These are phyloP conservation scores for Menidia beryllina DNA, from an alignment of 2,113 vertebrate species.

Conservation along the genomic window DNA sequence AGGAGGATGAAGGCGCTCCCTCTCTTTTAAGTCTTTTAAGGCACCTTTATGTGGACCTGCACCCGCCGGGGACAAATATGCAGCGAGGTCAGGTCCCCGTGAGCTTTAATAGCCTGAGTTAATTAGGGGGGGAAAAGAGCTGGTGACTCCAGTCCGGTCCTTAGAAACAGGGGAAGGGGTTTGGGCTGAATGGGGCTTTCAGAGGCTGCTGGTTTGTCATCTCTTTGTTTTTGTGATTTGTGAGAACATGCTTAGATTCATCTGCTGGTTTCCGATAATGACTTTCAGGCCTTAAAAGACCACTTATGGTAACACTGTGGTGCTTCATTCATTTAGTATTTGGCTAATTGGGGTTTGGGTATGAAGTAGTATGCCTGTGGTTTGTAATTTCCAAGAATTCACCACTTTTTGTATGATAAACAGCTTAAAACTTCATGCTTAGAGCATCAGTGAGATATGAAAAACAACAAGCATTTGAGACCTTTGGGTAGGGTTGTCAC, in stretches of 20 bases:
- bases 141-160: neutral
- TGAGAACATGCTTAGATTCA: neutral
- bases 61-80: constrained; percentile 37
- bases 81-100: constrained; percentile 50
- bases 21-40: constrained; percentile 44
- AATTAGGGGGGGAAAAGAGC: constrained; percentile 19
- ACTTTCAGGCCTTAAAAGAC: constrained; percentile 10
- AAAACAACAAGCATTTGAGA: too few relatives aligned
- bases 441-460: too few relatives aligned
- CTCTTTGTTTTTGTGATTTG: constrained; percentile 15
- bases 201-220: constrained; percentile 7
- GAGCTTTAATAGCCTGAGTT: constrained; percentile 38
- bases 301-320: neutral
- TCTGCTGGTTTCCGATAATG: constrained; percentile 9
- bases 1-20: neutral
- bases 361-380: too few relatives aligned
- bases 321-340: neutral
- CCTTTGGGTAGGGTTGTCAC: too few relatives aligned
- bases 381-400: neutral
- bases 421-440: too few relatives aligned
- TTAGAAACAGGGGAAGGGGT: constrained; percentile 1
- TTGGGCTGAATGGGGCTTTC: constrained; percentile 17
- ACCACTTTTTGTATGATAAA: too few relatives aligned
- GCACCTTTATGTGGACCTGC: constrained; percentile 33
- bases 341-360: neutral